Evolutionary conservation across 1,140 invertebrate species (phyloP), one percentile per base, ranked within the genome.

Genomic region (Limonius californicus): DNA sequence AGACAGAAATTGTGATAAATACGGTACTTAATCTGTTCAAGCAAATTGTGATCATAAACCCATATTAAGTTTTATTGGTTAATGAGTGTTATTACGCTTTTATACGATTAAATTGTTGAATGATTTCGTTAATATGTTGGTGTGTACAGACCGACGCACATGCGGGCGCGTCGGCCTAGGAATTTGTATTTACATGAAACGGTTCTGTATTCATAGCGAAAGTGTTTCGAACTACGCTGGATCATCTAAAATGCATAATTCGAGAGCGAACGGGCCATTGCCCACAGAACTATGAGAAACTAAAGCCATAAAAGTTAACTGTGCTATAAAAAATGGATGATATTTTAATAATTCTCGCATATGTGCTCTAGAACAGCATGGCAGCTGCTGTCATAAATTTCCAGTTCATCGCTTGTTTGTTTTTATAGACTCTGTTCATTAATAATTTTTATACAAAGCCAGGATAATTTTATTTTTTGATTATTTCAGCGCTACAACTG

Each of bases 321-420:
- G 45, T 50, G n/a, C 45, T 50, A 50, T 50, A 50, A 50, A 50
- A 50, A 50, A 50, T 50, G 16, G 45, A 12, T 50, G 45, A 50
- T 50, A 50, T 50, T 50, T 50, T 50, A 50, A 50, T 50, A 50
- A 50, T 50, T 50, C 45, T 50, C 14, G 45, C 45, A 50, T 50
- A 50, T 50, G 45, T 50, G 45, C 45, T 6, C 16, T 16, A 12
- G 2, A 50, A 50, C 45, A 50, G 19, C 16, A 19, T 50, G 16
- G 45, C 45, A 50, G n/a, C n/a, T 50, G 45, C 45, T 21, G 45
- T n/a, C n/a, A 50, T 50, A 50, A 50, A 50, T 50, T 39, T 50
- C n/a, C n/a, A 11, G n/a, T 50, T 50, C n/a, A 18, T 18, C 16
- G 16, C 7, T 18, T 50, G 45, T 50, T 50, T 50, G 4, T 50